Percentiles rank a stretch among this genome's conserved stretches.
Evolutionary conservation across 2,797 vertebrate species (phyloP).

Genomic region (Chromobotia macracanthus): DNA sequence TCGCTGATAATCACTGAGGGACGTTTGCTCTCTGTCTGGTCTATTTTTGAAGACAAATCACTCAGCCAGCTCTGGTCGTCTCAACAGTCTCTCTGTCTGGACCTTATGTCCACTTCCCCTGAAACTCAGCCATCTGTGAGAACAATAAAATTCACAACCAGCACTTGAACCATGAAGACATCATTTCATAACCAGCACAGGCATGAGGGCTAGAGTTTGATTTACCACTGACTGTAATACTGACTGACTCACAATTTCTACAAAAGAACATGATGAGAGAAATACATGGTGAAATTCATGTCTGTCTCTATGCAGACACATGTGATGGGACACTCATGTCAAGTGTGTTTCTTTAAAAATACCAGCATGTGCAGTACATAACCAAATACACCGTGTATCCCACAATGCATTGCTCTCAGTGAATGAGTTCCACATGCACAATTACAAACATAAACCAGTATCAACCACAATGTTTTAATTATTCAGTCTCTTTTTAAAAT

Average conservation of each 20-base stretch:
- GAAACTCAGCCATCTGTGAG: conserved; percentile 36
- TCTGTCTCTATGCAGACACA: conserved; percentile 31
- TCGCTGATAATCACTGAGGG: conserved; percentile 8
- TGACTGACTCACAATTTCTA: conserved; percentile 5
- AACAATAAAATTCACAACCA: conserved; percentile 44
- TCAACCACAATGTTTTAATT: too few relatives aligned
- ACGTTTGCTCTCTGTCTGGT: conserved; percentile 9
- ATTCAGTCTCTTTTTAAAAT: too few relatives aligned
- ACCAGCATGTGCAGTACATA: too few relatives aligned
- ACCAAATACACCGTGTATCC: too few relatives aligned
- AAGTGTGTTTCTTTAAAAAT: too few relatives aligned
- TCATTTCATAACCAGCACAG: neutral
- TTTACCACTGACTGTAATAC: conserved; percentile 38
- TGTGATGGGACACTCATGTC: neutral
- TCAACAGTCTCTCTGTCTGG: conserved; percentile 47
- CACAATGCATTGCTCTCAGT: too few relatives aligned
- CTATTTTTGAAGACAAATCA: conserved; percentile 46
- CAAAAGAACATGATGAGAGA: neutral
- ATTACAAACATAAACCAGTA: too few relatives aligned
- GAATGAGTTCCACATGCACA: too few relatives aligned
- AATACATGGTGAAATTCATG: neutral
- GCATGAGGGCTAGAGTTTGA: conserved; percentile 35
- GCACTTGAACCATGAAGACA: neutral
- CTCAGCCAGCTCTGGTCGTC: conserved; percentile 18
- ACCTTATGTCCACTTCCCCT: conserved; percentile 48